Percentiles rank a stretch among this genome's conserved stretches.
Evolutionary conservation across 1,140 invertebrate genomes (phyloP).

Genomic region (Zaprionus kolodkinae): DNA sequence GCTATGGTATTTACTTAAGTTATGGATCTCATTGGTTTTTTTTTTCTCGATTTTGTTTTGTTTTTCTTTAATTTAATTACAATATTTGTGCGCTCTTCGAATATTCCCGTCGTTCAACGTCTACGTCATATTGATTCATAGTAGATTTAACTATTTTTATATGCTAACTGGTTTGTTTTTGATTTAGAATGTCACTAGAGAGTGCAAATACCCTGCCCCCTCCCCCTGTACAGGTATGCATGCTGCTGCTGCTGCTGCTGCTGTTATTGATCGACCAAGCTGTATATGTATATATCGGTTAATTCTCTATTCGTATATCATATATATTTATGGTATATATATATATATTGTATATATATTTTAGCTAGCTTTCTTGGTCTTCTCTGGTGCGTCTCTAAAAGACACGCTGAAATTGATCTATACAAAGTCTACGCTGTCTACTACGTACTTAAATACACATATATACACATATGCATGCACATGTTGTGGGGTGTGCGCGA

Average conservation of each 20-base stretch:
- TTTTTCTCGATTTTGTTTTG: constrained; percentile 11
- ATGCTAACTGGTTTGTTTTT: constrained; percentile 57
- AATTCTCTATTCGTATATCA: constrained; percentile 7
- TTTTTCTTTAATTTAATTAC: constrained; percentile 60
- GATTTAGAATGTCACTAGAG: constrained; percentile 48
- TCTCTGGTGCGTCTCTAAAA: constrained; percentile 1
- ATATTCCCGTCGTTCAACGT: constrained; percentile 51
- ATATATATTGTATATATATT: neutral
- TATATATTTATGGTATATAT: constrained; percentile 3
- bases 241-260: neutral
- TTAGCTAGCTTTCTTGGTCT: constrained; percentile 25
- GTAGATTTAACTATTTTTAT: constrained; percentile 56
- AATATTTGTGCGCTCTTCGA: constrained; percentile 78
- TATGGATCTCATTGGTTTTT: constrained; percentile 63
- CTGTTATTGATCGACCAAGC: neutral
- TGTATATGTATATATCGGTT: neutral
- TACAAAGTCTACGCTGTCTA: constrained; percentile 26
- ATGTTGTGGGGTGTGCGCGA: constrained; percentile 17
- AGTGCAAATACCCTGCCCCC: constrained; percentile 7
- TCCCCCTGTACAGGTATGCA: neutral
- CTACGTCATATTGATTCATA: constrained; percentile 49
- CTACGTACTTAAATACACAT: constrained; percentile 21
- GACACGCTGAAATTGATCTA: constrained; percentile 25
- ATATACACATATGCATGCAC: constrained; percentile 23
- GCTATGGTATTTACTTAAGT: constrained; percentile 50